These are phyloP conservation scores for Alcedo atthis DNA, from an alignment of 2,797 vertebrate species.

Conservation along the genomic window DNA sequence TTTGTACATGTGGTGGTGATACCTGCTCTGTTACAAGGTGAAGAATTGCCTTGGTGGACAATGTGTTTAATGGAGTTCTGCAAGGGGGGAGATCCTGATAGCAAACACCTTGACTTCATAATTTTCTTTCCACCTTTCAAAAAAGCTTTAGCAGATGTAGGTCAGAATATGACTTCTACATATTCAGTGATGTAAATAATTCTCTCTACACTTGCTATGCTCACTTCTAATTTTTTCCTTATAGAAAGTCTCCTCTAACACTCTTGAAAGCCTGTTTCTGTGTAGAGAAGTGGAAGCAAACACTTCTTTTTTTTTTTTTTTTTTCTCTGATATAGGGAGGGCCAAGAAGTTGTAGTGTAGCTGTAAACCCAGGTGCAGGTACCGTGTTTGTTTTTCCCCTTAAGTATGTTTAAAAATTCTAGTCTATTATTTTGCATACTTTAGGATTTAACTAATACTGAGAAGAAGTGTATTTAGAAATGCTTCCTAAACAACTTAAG, in stretches of 20 bases:
- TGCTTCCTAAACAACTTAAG: not conserved
- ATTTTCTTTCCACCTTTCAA: not conserved
- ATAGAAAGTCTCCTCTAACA: not conserved
- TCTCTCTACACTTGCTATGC: not conserved
- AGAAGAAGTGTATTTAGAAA: not conserved
- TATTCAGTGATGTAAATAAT: not conserved
- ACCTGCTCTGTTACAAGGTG: not conserved
- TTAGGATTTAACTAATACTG: not conserved
- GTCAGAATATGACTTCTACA: not conserved
- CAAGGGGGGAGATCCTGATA: not conserved
- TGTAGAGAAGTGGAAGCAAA: not conserved
- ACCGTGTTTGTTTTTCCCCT: not conserved
- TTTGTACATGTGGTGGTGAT: not conserved
- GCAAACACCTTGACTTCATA: not conserved
- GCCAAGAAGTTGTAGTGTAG: not conserved
- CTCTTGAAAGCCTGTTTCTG: not conserved
- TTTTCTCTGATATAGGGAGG: not conserved
- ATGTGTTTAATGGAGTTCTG: not conserved
- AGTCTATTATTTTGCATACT: not conserved
- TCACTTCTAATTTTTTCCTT: not conserved
- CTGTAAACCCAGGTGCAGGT: not conserved
- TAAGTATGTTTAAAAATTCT: not conserved
- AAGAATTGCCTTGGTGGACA: not conserved
- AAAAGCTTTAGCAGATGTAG: not conserved
- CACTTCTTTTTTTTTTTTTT: not conserved